Conservation (phyloP, 2,113 vertebrate species). For the Seriola quinqueradiata region DNA sequence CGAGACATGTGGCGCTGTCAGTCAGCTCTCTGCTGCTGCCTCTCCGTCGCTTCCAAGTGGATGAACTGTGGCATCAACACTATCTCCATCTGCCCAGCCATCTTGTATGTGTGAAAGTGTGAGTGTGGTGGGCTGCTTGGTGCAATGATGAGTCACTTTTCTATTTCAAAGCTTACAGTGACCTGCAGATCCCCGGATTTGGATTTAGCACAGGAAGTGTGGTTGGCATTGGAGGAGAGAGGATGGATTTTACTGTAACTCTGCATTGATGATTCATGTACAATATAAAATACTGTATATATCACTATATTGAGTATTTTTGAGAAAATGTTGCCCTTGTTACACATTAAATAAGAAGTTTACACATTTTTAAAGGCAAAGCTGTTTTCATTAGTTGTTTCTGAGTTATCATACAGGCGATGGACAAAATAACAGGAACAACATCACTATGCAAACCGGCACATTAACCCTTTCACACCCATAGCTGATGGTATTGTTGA, state of each 20-base stretch:
- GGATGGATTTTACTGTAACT: background rate
- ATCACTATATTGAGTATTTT: too few species aligned
- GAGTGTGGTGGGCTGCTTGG: background rate
- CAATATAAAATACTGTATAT: too few species aligned
- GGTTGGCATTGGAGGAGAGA: background rate
- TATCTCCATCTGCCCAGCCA: slow-evolving; percentile 56
- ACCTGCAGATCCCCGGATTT: slow-evolving; percentile 45
- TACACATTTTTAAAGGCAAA: too few species aligned
- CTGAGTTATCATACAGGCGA: too few species aligned
- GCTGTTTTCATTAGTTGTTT: too few species aligned
- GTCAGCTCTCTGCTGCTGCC: slow-evolving; percentile 41
- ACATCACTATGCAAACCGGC: too few species aligned
- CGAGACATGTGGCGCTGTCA: slow-evolving; percentile 66
- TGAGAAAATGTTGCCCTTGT: too few species aligned
- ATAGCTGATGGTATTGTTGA: background rate
- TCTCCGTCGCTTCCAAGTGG: slow-evolving; percentile 17
- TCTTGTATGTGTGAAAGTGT: slow-evolving; percentile 49
- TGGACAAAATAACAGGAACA: too few species aligned
- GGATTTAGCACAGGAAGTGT: slow-evolving; percentile 23
- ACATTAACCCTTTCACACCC: too few species aligned
- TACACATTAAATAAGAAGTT: too few species aligned
- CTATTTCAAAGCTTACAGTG: slow-evolving; percentile 56
- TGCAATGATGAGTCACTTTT: slow-evolving; percentile 53
- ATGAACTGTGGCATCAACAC: slow-evolving; percentile 52
- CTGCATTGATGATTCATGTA: background rate